Conservation (phyloP, 1,140 invertebrate genomes). For the Brachionus sp. region DNA sequence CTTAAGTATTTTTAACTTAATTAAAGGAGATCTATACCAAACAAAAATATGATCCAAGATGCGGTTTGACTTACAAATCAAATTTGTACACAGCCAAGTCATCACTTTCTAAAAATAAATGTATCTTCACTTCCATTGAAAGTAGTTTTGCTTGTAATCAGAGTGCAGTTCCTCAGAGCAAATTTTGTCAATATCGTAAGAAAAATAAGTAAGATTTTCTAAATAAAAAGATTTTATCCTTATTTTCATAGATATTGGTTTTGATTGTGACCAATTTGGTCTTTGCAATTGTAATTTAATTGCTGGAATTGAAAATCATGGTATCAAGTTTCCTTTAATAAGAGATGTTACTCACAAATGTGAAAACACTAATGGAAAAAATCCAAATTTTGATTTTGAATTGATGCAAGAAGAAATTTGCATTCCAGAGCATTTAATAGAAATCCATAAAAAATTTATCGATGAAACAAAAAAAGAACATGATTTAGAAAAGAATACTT, state of each 20-base stretch:
- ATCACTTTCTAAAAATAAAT: not conserved
- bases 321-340: not conserved
- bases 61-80: not conserved
- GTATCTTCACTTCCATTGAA: not conserved
- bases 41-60: not conserved
- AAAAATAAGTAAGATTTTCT: not conserved
- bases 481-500: not conserved
- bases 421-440: not conserved
- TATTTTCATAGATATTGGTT: not conserved
- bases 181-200: not conserved
- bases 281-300: constrained; percentile 6
- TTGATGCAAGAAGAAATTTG: not conserved
- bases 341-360: not conserved
- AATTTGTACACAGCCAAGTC: not conserved
- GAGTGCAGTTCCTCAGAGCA: not conserved
- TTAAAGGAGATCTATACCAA: not conserved
- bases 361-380: not conserved
- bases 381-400: not conserved
- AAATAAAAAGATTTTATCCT: not conserved
- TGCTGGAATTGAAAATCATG: not conserved
- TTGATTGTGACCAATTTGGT: not conserved
- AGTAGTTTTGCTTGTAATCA: not conserved
- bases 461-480: not conserved
- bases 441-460: not conserved
- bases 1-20: not conserved